Percentiles rank a stretch among this genome's conserved stretches.
These are phyloP conservation scores for Callionymus lyra DNA, from an alignment of 2,113 vertebrate genomes.

Conservation along the genomic window DNA sequence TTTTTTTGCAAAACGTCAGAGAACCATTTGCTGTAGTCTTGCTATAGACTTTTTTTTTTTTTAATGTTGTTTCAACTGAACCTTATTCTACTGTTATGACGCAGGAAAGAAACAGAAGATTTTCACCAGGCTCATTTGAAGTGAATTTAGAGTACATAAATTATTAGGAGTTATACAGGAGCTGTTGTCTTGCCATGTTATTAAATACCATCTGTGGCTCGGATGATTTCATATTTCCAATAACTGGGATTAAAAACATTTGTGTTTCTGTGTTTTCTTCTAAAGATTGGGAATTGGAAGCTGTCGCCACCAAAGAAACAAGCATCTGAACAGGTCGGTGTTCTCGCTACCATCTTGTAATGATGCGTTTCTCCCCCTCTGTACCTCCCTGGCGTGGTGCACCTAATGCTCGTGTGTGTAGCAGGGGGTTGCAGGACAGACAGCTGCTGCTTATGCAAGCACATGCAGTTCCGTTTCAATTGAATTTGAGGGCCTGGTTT, in stretches of 20 bases:
- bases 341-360: neutral
- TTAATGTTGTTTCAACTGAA: too few species aligned
- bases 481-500: conserved; percentile 56
- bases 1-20: too few species aligned
- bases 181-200: too few species aligned
- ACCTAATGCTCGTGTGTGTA: conserved; percentile 6
- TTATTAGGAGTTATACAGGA: too few species aligned
- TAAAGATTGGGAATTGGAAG: conserved; percentile 95
- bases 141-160: too few species aligned
- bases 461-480: conserved; percentile 64
- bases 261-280: conserved; percentile 9
- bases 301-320: conserved; percentile 98
- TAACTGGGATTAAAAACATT: neutral
- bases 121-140: too few species aligned
- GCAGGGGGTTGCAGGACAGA: conserved; percentile 21
- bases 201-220: too few species aligned
- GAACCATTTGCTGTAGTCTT: too few species aligned
- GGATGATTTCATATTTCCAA: too few species aligned
- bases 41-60: too few species aligned
- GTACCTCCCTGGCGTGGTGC: conserved; percentile 12
- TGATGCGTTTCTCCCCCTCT: neutral
- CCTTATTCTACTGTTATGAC: too few species aligned
- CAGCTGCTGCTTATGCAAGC: conserved; percentile 66
- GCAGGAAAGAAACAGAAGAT: too few species aligned
- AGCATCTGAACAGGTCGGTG: conserved; percentile 84